These are phyloP conservation scores for crab-eating macaque (Macaca fascicularis) DNA, from an alignment of 2,113 vertebrate genomes.

Conservation along the genomic window DNA sequence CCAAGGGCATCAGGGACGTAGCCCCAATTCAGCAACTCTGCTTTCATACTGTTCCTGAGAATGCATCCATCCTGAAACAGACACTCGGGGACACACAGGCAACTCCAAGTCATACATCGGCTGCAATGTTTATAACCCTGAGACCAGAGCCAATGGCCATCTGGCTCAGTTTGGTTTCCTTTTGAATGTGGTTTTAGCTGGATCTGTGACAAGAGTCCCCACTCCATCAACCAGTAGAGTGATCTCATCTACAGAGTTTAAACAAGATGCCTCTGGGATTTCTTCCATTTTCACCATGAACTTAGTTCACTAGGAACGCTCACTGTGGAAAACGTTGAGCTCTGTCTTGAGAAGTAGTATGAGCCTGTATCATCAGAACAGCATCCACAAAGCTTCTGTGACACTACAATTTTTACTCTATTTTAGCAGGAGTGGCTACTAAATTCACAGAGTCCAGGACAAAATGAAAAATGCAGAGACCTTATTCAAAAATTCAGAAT, in stretches of 20 bases:
- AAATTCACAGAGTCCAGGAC: neutral
- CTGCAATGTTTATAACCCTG: neutral
- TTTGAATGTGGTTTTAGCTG: neutral
- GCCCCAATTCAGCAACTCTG: neutral
- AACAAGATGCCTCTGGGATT: neutral
- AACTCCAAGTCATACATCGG: neutral
- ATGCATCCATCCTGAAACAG: neutral
- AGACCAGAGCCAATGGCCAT: neutral
- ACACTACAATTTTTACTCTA: neutral
- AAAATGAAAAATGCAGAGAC: neutral
- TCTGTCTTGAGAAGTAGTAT: neutral
- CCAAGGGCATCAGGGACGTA: neutral
- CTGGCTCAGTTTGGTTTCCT: neutral
- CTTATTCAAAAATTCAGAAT: neutral
- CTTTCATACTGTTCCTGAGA: neutral
- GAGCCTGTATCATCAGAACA: neutral
- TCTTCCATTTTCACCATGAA: neutral
- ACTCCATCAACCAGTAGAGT: too few relatives aligned
- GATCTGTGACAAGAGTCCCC: neutral
- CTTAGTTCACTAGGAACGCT: neutral
- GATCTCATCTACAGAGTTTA: neutral
- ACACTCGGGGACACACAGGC: neutral
- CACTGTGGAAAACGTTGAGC: neutral
- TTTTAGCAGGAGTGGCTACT: neutral
- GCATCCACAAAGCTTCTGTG: neutral